Evolutionary conservation across 2,888 invertebrate genomes (phyloP), one percentile per base, ranked within the genome.

Genomic region (Leptogaster cylindrica): DNA sequence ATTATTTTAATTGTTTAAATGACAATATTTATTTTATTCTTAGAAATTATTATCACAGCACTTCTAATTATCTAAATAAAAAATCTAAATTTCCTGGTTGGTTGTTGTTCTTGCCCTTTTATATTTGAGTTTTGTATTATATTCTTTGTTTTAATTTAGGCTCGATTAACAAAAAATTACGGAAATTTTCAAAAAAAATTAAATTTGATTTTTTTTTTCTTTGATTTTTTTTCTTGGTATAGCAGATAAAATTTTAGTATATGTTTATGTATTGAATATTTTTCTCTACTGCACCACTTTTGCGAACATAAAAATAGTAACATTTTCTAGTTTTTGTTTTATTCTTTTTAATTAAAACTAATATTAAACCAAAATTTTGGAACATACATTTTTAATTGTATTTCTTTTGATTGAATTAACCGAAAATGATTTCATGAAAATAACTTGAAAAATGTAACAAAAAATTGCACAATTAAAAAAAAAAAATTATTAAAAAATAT

Each of bases 21-120:
- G 51, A 48, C 46, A 46, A 44, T 31, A 58, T 70, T 66, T 25
- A 27, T 48, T 65, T 44, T 52, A 65, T 61, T 69, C 71, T 73
- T 72, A 72, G 69, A 71, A 71, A 71, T 70, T 71, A 71, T 70
- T 73, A 73, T 73, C 73, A 73, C 73, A 73, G 73, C 73, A 70
- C 69, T 71, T 70, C 71, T 72, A 72, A 72, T 71, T 69, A 70
- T 70, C 70, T 72, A 70, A 48, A 64, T 33, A 12, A 64, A 64
- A 28, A 63, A 44, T 20, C 20, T n/a, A 25, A 50, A 68, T 69
- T n/a, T n/a, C n/a, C n/a, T n/a, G n/a, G n/a, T n/a, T n/a, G n/a
- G n/a, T n/a, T n/a, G n/a, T n/a, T n/a, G n/a, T n/a, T n/a, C n/a
- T n/a, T n/a, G n/a, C n/a, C n/a, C n/a, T n/a, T n/a, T n/a, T n/a